phyloP scores from a whole-genome alignment of 2,113 vertebrate species.

The Phylloscopus trochilus region DNA sequence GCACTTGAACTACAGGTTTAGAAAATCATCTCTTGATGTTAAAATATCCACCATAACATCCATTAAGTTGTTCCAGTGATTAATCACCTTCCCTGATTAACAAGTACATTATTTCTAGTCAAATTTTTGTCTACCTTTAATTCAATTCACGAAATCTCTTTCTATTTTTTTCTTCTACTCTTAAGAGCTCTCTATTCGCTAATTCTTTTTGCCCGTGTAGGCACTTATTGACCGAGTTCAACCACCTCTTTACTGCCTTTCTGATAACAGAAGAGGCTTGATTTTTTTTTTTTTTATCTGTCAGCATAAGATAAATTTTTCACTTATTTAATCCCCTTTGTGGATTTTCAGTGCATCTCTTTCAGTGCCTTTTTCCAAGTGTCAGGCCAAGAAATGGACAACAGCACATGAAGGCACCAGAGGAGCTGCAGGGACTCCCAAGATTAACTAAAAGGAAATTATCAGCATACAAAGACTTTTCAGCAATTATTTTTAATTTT shows the following conservation, averaged over 20 bases:
- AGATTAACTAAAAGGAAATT: slow-evolving; percentile 42
- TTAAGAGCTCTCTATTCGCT: background rate
- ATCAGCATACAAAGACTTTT: slow-evolving; percentile 48
- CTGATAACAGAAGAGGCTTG: background rate
- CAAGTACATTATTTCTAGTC: background rate
- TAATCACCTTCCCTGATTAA: slow-evolving; percentile 44
- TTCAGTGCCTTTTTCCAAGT: background rate
- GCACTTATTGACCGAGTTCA: background rate
- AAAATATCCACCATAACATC: background rate
- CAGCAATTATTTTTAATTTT: slow-evolving; percentile 50
- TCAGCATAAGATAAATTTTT: background rate
- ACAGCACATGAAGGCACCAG: background rate
- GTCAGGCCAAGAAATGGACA: background rate
- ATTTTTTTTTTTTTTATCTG: background rate
- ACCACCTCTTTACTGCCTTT: slow-evolving; percentile 1
- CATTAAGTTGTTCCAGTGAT: slow-evolving; percentile 29
- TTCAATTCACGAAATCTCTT: slow-evolving; percentile 7
- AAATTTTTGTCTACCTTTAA: slow-evolving; percentile 52
- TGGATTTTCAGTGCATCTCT: background rate
- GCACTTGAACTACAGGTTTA: slow-evolving; percentile 21
- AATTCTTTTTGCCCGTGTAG: background rate
- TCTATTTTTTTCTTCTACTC: background rate
- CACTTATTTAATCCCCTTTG: background rate
- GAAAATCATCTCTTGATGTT: slow-evolving; percentile 6
- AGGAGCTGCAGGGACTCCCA: background rate